Evolutionary conservation across 2,888 invertebrate genomes (phyloP), one percentile per base, ranked within the genome.

Genomic region (Trissolcus brochymenae): DNA sequence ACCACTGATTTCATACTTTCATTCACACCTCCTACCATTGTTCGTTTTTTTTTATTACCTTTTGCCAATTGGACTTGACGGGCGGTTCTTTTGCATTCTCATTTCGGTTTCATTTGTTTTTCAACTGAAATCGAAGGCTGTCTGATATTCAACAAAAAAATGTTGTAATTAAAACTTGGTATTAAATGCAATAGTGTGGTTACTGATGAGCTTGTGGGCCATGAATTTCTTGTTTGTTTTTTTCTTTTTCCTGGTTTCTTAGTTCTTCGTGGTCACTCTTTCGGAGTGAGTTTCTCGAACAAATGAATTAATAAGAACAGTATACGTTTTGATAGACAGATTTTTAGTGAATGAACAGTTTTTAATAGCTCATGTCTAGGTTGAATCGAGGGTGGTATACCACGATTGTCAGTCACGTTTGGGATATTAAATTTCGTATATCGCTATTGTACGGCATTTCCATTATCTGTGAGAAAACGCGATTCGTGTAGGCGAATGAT

Each of bases 361-460:
- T 76, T 75, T 57, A 56, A 41, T 35, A 46, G 49, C 21, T 76
- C 67, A 40, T 68, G 64, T 70, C 54, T 57, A 53, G 56, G 56
- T 46, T 74, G 35, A 53, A 66, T 70, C 19, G 46, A 53, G 56
- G 11, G 65, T 54, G 50, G 16, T 16, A 54, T 66, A 74, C 68
- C 70, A 73, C 65, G 60, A 77, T 56, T 57, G 50, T 29, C 43
- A 61, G 64, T 73, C 77, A 77, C 77, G 77, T 70, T 77, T 65
- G 41, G 64, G 73, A 65, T 77, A 77, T 77, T 74, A 65, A 73
- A 73, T 77, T 77, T 77, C 73, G 64, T 65, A 4, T 25, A 55
- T 70, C n/a, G n/a, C 78, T 74, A 74, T 78, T 78, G 78, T 78
- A 62, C 35, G 43, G 4, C 9, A 57, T 70, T 78, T 68, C 73